Evolutionary conservation across 2,797 vertebrate genomes (phyloP), one percentile per base, ranked within the genome.

Genomic region (Enteromius thamalakanensis): DNA sequence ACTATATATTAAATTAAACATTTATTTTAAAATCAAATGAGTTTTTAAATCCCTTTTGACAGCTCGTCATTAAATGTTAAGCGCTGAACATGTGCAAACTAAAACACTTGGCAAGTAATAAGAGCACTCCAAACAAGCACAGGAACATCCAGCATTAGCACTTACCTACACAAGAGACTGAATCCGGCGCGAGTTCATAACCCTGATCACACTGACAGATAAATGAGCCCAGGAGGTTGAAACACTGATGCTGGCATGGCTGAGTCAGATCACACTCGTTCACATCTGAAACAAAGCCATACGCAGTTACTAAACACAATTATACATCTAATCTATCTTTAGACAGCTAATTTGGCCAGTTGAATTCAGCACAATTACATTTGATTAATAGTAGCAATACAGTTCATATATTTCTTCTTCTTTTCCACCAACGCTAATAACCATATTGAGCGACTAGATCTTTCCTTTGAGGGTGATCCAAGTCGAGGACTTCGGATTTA

Each of bases 171-270:
- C 98, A 99, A 89, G 96, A 96, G 87, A 96, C 93, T 37, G 95
- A 92, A 89, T 99, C 97, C 11, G 93, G 92, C 79, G 96, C 96
- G 81, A 98, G 90, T 87, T 99, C 97, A 58, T 96, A 99, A 74
- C 98, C 98, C 87, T 96, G 96, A 29, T 97, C 95, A 84, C 98
- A 99, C 87, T 98, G 97, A 88, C 98, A 99, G 87, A 99, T 93
- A 93, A 96, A 99, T 37, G 98, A 98, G 75, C 98, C 97, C 26
- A 98, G 94, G 84, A 99, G 94, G 86, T 99, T 99, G 92, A 96
- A 97, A 92, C 98, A 99, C 86, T 96, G 96, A 80, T 99, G 97
- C 83, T 97, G 95, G 90, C 98, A 99, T 0, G 97, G 96, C 88
- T 94, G 97, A 90, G 95, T 95, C 86, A 92, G 93, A 67, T 97